Evolutionary conservation across 2,797 vertebrate species (phyloP), one percentile per base, ranked within the genome.

Genomic region (Lutjanus campechanus): DNA sequence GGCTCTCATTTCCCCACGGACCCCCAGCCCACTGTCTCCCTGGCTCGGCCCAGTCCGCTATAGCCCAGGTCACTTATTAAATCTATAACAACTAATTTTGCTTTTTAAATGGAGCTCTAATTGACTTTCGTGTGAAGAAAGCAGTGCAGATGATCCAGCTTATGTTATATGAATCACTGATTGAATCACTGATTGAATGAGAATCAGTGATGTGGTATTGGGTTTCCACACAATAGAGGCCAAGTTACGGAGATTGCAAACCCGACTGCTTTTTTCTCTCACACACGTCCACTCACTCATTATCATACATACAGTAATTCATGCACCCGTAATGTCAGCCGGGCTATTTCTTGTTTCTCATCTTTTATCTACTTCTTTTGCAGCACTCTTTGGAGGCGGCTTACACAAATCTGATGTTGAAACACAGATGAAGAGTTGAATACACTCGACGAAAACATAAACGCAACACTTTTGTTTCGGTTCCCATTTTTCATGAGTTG

Each of bases 101-200:
- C 86, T 89, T 85, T 91, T 95, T 93, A 95, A 96, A 95, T 94
- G 92, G 93, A 89, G 61, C 85, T 92, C 81, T 96, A 96, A 96
- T 95, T 88, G 82, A 93, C 93, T 93, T 93, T 88, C 46, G 88
- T 88, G 89, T 84, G 81, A 88, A 85, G 91, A 91, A 83, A 88
- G 86, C 76, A 67, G 85, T 90, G 79, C 36, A 81, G 76, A 88
- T 89, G 67, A 89, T 88, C 84, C 81, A 70, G 72, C 77, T 83
- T 76, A 84, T 91, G 85, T 91, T 79, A 84, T 82, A 49, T 87
- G 86, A 87, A 86, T 88, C 58, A 16, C 85, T 79, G 88, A 91
- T 88, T 82, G 75, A 84, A 88, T 66, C 4, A 8, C 77, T 69
- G 81, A 77, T 79, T 88, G 79, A 85, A 84, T 86, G 68, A 79